phyloP scores from a whole-genome alignment of 2,888 invertebrate genomes.

The Hypomecis atomaria region DNA sequence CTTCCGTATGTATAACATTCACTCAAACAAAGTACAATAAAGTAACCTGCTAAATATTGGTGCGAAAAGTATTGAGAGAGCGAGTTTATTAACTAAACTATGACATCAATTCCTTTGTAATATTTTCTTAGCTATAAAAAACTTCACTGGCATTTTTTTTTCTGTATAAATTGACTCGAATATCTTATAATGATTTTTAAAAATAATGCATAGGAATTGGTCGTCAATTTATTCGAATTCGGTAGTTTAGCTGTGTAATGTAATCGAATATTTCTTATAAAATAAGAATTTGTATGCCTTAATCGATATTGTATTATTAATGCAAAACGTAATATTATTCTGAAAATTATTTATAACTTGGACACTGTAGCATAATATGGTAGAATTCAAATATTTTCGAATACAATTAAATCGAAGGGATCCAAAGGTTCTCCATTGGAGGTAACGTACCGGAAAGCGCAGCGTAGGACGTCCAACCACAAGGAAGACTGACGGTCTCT shows the following conservation, averaged over 20 bases:
- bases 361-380: constrained; percentile 10
- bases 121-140: not conserved
- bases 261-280: constrained; percentile 70
- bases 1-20: constrained; percentile 26
- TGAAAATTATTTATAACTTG: constrained; percentile 12
- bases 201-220: not conserved
- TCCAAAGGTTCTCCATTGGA: too few species aligned
- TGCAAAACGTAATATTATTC: constrained; percentile 54
- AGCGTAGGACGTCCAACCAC: too few species aligned
- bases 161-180: not conserved
- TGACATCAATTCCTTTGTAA: not conserved
- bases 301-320: constrained; percentile 79
- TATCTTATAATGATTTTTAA: not conserved
- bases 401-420: not conserved
- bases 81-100: constrained; percentile 36
- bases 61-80: constrained; percentile 43
- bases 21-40: constrained; percentile 48
- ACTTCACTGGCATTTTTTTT: too few species aligned
- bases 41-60: constrained; percentile 43
- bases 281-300: constrained; percentile 83
- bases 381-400: not conserved
- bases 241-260: constrained; percentile 62
- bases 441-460: too few species aligned
- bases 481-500: too few species aligned
- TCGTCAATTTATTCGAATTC: constrained; percentile 37